A percentile compares a stretch with the other conserved stretches of the same genome.
These are phyloP conservation scores for Pilophorus perplexus DNA, from an alignment of 2,888 invertebrate genomes.

Conservation along the genomic window DNA sequence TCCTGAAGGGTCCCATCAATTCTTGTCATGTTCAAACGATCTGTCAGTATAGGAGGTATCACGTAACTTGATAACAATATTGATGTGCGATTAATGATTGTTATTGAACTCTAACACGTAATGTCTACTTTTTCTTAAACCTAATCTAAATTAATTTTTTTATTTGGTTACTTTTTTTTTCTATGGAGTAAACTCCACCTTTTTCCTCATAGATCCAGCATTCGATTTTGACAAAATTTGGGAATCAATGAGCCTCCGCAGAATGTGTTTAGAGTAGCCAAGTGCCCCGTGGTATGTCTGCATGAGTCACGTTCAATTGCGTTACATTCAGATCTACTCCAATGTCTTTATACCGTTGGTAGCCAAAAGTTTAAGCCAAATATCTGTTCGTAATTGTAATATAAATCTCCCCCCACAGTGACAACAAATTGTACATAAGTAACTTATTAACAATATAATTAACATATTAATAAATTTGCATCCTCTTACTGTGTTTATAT, in stretches of 20 bases:
- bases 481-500: slow-evolving; percentile 45
- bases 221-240: slow-evolving; percentile 39
- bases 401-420: slow-evolving; percentile 34
- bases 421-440: slow-evolving; percentile 45
- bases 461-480: slow-evolving; percentile 48
- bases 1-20: slow-evolving; percentile 22
- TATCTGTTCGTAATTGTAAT: slow-evolving; percentile 16
- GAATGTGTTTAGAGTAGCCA: slow-evolving; percentile 40
- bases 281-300: slow-evolving; percentile 38
- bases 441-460: slow-evolving; percentile 47
- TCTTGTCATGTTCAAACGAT: slow-evolving; percentile 35
- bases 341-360: slow-evolving; percentile 40
- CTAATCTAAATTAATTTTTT: slow-evolving; percentile 50
- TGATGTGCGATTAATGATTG: slow-evolving; percentile 43
- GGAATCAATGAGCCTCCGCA: slow-evolving; percentile 45
- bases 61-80: slow-evolving; percentile 42
- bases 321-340: slow-evolving; percentile 23
- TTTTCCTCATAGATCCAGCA: slow-evolving; percentile 48
- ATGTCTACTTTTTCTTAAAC: slow-evolving; percentile 41
- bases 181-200: slow-evolving; percentile 57
- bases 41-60: slow-evolving; percentile 43
- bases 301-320: slow-evolving; percentile 27
- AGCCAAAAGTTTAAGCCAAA: slow-evolving; percentile 21
- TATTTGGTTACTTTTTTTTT: slow-evolving; percentile 20
- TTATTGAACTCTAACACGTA: slow-evolving; percentile 41